Base-by-base conservation (phyloP, 1,140 invertebrate species). In the Aporrectodea caliginosa region DNA sequence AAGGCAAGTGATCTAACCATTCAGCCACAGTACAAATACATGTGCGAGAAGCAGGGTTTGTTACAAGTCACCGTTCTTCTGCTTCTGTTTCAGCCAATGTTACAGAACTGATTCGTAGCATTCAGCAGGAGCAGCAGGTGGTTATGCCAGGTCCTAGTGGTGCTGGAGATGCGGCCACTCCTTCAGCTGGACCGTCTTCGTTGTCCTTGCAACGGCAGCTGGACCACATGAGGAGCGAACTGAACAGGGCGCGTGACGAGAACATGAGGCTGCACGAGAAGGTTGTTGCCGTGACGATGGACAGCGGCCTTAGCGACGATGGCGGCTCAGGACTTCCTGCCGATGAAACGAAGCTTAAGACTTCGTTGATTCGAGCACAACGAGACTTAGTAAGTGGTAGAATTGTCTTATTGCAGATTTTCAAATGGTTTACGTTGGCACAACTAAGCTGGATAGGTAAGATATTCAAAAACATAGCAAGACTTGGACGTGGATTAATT, bases 321-420 rank as follows among this genome's bases (percentile, higher is more conserved):
- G 22, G 6, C 43, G 43, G 43, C 6, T 58, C 43, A 6, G 6
- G 22, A 22, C 43, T 58, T 6, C 43, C 43, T 72, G 6, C 14
- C 2, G 32, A 32, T 27, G 70, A 72, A 32, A 12, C n/a, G 2
- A 72, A 72, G 27, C 14, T 32, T 2, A 27, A 32, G 27, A 12
- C 70, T 14, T 27, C 84, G 1, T 75, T 87, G 34, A 82, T 83
- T 73, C 83, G 85, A 71, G 86, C 86, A 32, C 82, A 85, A 22
- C 82, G 83, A 78, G 86, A 87, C 81, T 82, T 86, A 77, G 86
- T 87, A 83, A 78, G 85, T 79, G n/a, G n/a, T n/a, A n/a, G n/a
- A n/a, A n/a, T n/a, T n/a, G n/a, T n/a, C n/a, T n/a, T n/a, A n/a
- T n/a, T n/a, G n/a, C n/a, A n/a, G n/a, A n/a, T n/a, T n/a, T n/a